phyloP scores from a whole-genome alignment of 2,113 vertebrate species.

The Colossoma macropomum region DNA sequence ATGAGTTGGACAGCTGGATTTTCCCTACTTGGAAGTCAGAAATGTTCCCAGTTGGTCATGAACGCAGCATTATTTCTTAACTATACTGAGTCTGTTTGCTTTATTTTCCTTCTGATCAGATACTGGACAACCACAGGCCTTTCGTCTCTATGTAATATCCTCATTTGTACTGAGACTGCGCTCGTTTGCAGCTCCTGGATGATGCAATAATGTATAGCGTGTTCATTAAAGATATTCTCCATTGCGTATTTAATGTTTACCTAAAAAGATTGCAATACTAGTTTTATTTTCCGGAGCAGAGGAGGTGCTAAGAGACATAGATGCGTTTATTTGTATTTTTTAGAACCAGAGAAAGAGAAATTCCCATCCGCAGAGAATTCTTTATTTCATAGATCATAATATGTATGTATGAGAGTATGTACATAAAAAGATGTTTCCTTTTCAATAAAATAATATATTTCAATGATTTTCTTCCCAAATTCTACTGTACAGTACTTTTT shows the following conservation, averaged over 20 bases:
- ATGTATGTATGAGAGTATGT: conserved; percentile 80
- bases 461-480: conserved; percentile 55
- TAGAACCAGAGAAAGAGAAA: conserved; percentile 68
- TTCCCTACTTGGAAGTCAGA: too few relatives aligned
- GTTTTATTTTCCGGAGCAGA: conserved; percentile 73
- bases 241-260: conserved; percentile 79
- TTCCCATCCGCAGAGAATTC: conserved; percentile 67
- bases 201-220: conserved; percentile 96
- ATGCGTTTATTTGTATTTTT: conserved; percentile 69
- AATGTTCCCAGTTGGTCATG: too few relatives aligned
- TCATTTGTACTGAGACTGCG: conserved; percentile 81
- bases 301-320: conserved; percentile 70
- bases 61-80: not conserved
- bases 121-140: conserved; percentile 69
- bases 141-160: conserved; percentile 69
- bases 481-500: conserved; percentile 53
- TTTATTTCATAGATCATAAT: conserved; percentile 76
- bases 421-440: conserved; percentile 84
- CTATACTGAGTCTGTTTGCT: conserved; percentile 72
- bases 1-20: too few relatives aligned
- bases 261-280: conserved; percentile 74
- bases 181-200: conserved; percentile 81
- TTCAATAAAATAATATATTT: conserved; percentile 85
- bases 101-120: conserved; percentile 68
- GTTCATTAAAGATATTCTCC: conserved; percentile 82